These are phyloP conservation scores for Spodoptera exigua DNA, from an alignment of 2,888 invertebrate genomes.

Conservation along the genomic window DNA sequence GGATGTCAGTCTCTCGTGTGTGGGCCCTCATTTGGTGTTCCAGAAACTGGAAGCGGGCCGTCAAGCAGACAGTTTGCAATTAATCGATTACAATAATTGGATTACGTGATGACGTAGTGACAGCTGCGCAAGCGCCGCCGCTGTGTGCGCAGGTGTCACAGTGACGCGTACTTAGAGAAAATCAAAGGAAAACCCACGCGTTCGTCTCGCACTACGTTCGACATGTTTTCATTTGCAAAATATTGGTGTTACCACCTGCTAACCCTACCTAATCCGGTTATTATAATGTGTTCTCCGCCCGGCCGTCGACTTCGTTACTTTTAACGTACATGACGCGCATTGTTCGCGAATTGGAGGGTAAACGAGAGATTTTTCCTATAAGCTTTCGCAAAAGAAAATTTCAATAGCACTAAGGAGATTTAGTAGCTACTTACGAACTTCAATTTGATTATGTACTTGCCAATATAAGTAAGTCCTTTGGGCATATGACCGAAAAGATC, in stretches of 20 bases:
- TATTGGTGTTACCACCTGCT: slow-evolving; percentile 76
- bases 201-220: slow-evolving; percentile 67
- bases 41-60: slow-evolving; percentile 71
- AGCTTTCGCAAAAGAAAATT: no score
- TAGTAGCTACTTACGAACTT: no score
- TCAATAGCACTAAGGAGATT: no score
- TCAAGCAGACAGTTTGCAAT: slow-evolving; percentile 78
- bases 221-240: slow-evolving; percentile 76
- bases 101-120: slow-evolving; percentile 81
- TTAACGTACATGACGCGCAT: slow-evolving; percentile 54
- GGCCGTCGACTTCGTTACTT: slow-evolving; percentile 57
- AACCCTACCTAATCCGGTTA: slow-evolving; percentile 70
- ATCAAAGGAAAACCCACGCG: slow-evolving; percentile 83
- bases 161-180: slow-evolving; percentile 78
- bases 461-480: no score
- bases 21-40: slow-evolving; percentile 66
- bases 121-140: slow-evolving; percentile 82
- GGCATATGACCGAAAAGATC: no score
- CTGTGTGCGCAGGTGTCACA: slow-evolving; percentile 80
- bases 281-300: slow-evolving; percentile 59
- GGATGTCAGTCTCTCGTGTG: slow-evolving; percentile 46
- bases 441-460: no score
- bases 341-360: slow-evolving; percentile 40
- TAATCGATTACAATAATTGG: slow-evolving; percentile 84
- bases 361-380: no score